Evolutionary conservation across 2,113 vertebrate species (phyloP), one percentile per base, ranked within the genome.

Genomic region (Speoplatyrhinus poulsoni): DNA sequence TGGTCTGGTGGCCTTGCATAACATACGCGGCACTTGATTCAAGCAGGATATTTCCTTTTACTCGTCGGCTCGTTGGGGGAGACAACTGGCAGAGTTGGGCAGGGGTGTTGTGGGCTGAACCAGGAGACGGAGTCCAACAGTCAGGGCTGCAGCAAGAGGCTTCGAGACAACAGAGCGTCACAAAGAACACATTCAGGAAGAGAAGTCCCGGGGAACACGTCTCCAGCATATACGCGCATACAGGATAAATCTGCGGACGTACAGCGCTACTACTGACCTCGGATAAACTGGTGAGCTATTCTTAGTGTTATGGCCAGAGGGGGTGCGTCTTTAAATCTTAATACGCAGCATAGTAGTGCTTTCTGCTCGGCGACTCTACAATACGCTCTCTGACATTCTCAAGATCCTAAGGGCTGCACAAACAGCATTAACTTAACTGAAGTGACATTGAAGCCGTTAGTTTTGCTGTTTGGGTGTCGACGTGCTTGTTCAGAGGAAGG

Each of bases 1-100:
- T 91, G 92, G 91, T 90, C 85, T 89, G 80, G 90, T 91, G 91
- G 88, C 85, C 88, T 92, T 94, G 92, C 93, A 94, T 93, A 93
- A 92, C 85, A 91, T 92, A 89, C 81, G 90, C 92, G 90, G 92
- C 47, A 91, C 91, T 85, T 85, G 89, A 82, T 83, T 82, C 80
- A 72, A 88, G 89, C 87, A 72, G 87, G 85, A 79, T 41, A 91
- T 89, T 90, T 92, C 89, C 90, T 91, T 26, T 80, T 60, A 70
- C 77, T 8, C 76, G 71, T 69, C 72, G 64, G 76, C 84, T 66
- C 78, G 32, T 72, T 77, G 73, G 76, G 83, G 81, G 65, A 76
- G 75, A 64, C 75, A 57, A 67, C 61, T 73, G 26, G 72, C n/a
- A 5, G 9, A 19, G 57, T 12, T 53, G 32, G 32, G 49, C 10